Percentiles rank a stretch among this genome's conserved stretches.
Conservation (phyloP, 2,113 vertebrate genomes). For the Sebastes schlegelii region DNA sequence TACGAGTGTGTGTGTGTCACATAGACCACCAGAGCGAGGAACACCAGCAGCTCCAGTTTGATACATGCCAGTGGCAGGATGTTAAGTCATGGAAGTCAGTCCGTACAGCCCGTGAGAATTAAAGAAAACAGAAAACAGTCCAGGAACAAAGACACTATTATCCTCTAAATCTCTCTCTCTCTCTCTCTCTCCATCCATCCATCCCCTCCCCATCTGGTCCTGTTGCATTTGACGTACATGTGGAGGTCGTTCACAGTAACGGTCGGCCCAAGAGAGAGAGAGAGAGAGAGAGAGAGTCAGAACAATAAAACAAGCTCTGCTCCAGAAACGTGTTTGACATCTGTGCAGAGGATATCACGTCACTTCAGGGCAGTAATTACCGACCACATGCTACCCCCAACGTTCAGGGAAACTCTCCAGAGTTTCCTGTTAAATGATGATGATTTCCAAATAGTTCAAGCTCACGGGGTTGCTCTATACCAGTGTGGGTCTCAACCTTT, state of each 20-base stretch:
- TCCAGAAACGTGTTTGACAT: slow-evolving; percentile 30
- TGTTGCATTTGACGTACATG: slow-evolving; percentile 11
- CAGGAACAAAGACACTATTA: slow-evolving; percentile 66
- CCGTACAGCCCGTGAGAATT: slow-evolving; percentile 20
- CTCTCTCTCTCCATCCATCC: background rate
- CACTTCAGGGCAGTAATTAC: slow-evolving; percentile 31
- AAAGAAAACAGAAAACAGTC: background rate
- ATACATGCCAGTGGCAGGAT: slow-evolving; percentile 42
- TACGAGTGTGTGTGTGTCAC: slow-evolving; percentile 27
- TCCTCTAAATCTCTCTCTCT: slow-evolving; percentile 26
- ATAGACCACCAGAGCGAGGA: slow-evolving; percentile 26
- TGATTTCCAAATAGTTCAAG: too few species aligned
- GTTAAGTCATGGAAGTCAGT: slow-evolving; percentile 59
- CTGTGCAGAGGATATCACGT: slow-evolving; percentile 13
- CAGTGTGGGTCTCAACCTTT: too few species aligned
- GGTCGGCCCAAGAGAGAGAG: background rate
- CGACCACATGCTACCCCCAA: background rate
- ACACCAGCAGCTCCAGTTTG: slow-evolving; percentile 46
- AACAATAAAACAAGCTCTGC: slow-evolving; percentile 16
- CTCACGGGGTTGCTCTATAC: too few species aligned
- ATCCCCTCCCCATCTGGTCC: background rate
- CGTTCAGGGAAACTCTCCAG: background rate
- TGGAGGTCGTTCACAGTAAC: background rate
- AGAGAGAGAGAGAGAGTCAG: background rate
- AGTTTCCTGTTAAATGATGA: too few species aligned